These are phyloP conservation scores for Hucho hucho DNA, from an alignment of 2,113 vertebrate species.

Conservation along the genomic window DNA sequence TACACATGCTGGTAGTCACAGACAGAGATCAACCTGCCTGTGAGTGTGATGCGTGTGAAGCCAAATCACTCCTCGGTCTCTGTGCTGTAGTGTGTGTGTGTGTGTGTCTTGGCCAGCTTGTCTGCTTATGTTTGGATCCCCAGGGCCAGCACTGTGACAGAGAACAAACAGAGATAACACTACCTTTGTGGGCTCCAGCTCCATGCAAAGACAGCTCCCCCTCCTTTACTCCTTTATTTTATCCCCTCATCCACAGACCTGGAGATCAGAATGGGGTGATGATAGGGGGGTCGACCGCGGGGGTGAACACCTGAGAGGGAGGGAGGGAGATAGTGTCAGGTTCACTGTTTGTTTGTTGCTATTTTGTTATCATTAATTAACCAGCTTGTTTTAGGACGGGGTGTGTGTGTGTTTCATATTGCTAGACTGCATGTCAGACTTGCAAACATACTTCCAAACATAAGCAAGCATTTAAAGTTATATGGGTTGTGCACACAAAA, in stretches of 20 bases:
- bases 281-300: slow-evolving; percentile 28
- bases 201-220: slow-evolving; percentile 30
- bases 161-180: slow-evolving; percentile 56
- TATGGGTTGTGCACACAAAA: too few relatives aligned
- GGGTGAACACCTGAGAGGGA: slow-evolving; percentile 7
- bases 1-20: too few relatives aligned
- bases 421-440: neutral
- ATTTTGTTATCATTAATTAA: slow-evolving; percentile 33
- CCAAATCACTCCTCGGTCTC: neutral
- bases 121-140: slow-evolving; percentile 40
- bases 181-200: slow-evolving; percentile 35
- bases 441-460: too few relatives aligned
- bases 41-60: neutral
- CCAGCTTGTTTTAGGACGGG: neutral
- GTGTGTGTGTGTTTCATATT: slow-evolving; percentile 7
- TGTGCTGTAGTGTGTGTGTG: neutral
- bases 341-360: neutral
- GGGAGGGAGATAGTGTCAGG: too few relatives aligned
- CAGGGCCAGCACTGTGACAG: slow-evolving; percentile 45
- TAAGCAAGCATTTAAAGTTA: too few relatives aligned
- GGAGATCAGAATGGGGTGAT: slow-evolving; percentile 34
- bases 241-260: slow-evolving; percentile 16
- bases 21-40: neutral
- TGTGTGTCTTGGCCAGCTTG: neutral
- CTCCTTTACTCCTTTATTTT: slow-evolving; percentile 16